Conservation (phyloP, 2,113 vertebrate species). For the Lepus americanus region DNA sequence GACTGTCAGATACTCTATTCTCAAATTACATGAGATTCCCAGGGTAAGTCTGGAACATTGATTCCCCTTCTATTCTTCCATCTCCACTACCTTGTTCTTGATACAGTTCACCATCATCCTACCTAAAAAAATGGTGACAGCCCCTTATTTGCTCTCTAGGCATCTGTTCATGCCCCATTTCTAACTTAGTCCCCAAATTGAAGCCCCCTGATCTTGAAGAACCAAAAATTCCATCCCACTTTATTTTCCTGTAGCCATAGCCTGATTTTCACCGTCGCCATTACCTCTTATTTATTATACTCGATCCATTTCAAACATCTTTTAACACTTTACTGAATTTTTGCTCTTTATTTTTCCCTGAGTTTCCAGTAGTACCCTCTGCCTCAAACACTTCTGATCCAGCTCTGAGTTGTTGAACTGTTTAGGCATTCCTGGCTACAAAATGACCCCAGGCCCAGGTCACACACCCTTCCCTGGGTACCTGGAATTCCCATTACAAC, state of each 20-base stretch:
- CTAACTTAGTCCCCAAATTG: background rate
- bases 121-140: background rate
- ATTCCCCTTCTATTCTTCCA: background rate
- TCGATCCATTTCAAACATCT: background rate
- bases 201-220: background rate
- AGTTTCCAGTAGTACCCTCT: background rate
- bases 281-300: background rate
- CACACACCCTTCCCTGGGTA: background rate
- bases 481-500: background rate
- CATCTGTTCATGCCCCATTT: background rate
- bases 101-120: background rate
- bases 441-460: background rate
- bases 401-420: background rate
- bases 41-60: background rate
- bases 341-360: background rate
- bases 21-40: background rate
- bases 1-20: background rate
- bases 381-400: slow-evolving; percentile 23
- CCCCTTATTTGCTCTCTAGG: background rate
- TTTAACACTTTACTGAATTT: background rate
- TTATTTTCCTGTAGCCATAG: background rate
- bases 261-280: background rate
- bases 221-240: background rate
- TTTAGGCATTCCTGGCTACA: background rate
- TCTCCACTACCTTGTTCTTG: background rate